phyloP scores from a whole-genome alignment of 2,888 invertebrate species.

The Copidosoma aretas region DNA sequence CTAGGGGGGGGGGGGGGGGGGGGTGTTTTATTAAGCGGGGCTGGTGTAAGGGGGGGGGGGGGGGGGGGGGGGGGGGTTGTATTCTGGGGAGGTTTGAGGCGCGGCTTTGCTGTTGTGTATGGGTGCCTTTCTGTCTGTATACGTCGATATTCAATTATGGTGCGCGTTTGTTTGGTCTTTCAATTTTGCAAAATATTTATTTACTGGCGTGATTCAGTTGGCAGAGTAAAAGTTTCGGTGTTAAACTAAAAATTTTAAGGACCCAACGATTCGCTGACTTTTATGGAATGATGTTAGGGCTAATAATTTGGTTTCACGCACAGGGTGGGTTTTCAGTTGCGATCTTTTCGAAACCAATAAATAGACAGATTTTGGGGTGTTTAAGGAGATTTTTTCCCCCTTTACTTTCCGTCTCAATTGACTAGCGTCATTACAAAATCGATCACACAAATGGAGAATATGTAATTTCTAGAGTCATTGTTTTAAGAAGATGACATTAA shows the following conservation, averaged over 20 bases:
- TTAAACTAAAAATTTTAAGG: constrained; percentile 18
- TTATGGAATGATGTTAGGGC: constrained; percentile 1
- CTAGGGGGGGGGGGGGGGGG: too few species aligned
- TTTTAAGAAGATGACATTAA: too few species aligned
- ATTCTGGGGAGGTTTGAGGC: constrained; percentile 18
- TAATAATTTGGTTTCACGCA: constrained; percentile 42
- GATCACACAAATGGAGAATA: constrained; percentile 19
- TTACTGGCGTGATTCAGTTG: too few species aligned
- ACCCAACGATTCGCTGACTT: constrained; percentile 29
- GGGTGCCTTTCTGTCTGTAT: too few species aligned
- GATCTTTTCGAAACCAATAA: constrained; percentile 37
- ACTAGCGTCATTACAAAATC: constrained; percentile 25
- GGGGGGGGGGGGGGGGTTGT: too few species aligned
- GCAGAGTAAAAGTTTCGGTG: background rate
- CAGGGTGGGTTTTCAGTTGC: constrained; percentile 29
- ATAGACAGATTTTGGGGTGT: constrained; percentile 32
- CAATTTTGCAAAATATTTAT: constrained; percentile 27
- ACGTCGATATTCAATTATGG: constrained; percentile 8
- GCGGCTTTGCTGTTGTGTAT: background rate
- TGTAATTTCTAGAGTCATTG: too few species aligned
- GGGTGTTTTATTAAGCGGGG: constrained; percentile 16
- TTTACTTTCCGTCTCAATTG: constrained; percentile 18
- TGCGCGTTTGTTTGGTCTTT: background rate
- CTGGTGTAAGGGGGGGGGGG: constrained; percentile 1
- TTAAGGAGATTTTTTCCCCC: constrained; percentile 26